Base-by-base conservation (phyloP, 2,797 vertebrate species). In the Micropoecilia bifurca region DNA sequence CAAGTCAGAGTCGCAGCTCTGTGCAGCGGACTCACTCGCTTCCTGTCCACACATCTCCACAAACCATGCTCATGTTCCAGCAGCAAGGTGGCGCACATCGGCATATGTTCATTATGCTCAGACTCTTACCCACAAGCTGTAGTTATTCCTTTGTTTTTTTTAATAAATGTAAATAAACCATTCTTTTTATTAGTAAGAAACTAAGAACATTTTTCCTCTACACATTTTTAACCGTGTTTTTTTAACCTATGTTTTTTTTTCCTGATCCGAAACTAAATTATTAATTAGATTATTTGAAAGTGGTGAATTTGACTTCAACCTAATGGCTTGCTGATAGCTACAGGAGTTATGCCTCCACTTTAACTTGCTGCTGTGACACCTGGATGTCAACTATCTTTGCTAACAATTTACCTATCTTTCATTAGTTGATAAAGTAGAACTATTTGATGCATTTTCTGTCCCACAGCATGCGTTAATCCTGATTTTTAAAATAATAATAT, bases 31-130 rank as follows among this genome's bases (percentile, higher is more conserved):
- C 98, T 55, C 97, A 98, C 91, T 99, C 98, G 0, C 97, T 99
- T 80, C 98, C 98, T 33, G 97, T 99, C 88, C 98, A 99, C 94
- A 98, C 97, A 0, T 98, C 98, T 59, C 98, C 97, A 46, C 97
- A 98, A 94, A 97, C 97, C 94, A 97, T 99, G 95, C 97, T 98
- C 87, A 96, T 98, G 96, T 98, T 98, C 94, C 98, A 98, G 93
- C 96, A 97, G 88, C 96, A 97, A 96, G 98, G 98, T 99, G 94
- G 77, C 12, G 71, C 73, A 53, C 55, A 22, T 33, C 8, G 33
- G 28, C 46, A 77, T 46, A 6, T 25, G 78, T 66, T 41, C 10
- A 45, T 75, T 22, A 43, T 68, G 13, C 57, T 14, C 43, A 20
- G 18, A 14, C 50, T 41, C 43, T 45, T 39, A 73, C 14, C 20